phyloP scores from a whole-genome alignment of 2,888 invertebrate species.

The Oxyscelio sp. region DNA sequence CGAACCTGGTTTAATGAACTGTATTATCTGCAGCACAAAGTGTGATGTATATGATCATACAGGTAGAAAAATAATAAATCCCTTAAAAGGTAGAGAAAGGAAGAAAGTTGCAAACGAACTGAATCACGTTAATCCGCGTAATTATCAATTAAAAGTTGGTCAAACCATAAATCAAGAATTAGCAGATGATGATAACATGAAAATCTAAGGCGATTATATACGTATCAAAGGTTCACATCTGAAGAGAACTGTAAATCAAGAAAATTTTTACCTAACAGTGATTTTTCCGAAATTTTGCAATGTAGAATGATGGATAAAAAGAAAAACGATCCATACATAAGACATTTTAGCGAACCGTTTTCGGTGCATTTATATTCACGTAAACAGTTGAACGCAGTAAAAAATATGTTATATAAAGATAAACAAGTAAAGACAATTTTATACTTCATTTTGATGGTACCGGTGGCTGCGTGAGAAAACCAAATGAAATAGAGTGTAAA shows the following conservation, averaged over 20 bases:
- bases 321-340: constrained; percentile 35
- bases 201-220: constrained; percentile 23
- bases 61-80: constrained; percentile 11
- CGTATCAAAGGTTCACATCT: constrained; percentile 40
- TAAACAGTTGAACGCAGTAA: constrained; percentile 21
- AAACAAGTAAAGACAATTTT: not conserved
- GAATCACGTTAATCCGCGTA: constrained; percentile 79
- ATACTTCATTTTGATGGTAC: constrained; percentile 35
- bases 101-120: constrained; percentile 87
- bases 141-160: constrained; percentile 28
- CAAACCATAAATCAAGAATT: constrained; percentile 29
- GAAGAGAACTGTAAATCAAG: constrained; percentile 32
- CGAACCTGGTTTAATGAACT: not conserved
- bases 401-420: not conserved
- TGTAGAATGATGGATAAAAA: constrained; percentile 3
- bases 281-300: constrained; percentile 46
- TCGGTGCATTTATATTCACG: constrained; percentile 4
- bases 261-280: constrained; percentile 21
- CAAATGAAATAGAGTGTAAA: constrained; percentile 12
- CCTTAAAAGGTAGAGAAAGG: constrained; percentile 84
- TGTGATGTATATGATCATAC: not conserved
- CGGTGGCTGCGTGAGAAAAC: constrained; percentile 6
- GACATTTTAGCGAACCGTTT: too few relatives aligned
- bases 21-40: not conserved
- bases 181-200: constrained; percentile 42